Base-by-base conservation (phyloP, 2,888 invertebrate genomes). In the Drosophila ochracea region DNA sequence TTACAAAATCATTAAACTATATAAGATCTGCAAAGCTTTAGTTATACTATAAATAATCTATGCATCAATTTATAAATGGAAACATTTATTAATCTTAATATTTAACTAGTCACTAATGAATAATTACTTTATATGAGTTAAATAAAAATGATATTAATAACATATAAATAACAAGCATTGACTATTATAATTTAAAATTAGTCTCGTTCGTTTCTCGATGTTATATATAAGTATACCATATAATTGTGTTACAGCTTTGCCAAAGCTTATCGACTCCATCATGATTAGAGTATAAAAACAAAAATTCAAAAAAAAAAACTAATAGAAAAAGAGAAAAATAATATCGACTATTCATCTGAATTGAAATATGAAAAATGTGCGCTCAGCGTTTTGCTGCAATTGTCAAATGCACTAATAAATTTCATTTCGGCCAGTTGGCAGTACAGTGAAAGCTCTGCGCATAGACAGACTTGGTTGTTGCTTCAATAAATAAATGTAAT, bases 401-500 rank as follows among this genome's bases (percentile, higher is more conserved):
- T 85, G 85, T 85, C 82, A 89, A 89, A 84, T 87, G 87, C 80
- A 73, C 87, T 72, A 85, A 85, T 89, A 89, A 87, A 85, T 85
- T 89, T 70, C 80, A 68, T 60, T 68, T 83, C 41, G 68, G 64
- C 76, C 68, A 62, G 58, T 68, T 76, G 80, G 59, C 52, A 49
- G 11, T 59, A 72, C 80, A 80, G 78, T 68, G 50, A 62, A 53
- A 21, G 31, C 80, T 64, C 73, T 37, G 30, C 16, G 9, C 11
- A n/a, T n/a, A 3, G 41, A 53, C 43, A 21, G 13, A 43, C 31
- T 28, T 25, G 33, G 13, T 13, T 5, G 19, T 31, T 49, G 30
- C 5, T 21, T 3, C 11, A 2, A 5, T 16, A 30, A 10, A 30
- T 55, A n/a, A 4, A 5, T 41, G 9, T n/a, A 28, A 25, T 16